Base-by-base conservation (phyloP, 53 echinoderm and acorn worm species). In the Apostichopus leukothele region DNA sequence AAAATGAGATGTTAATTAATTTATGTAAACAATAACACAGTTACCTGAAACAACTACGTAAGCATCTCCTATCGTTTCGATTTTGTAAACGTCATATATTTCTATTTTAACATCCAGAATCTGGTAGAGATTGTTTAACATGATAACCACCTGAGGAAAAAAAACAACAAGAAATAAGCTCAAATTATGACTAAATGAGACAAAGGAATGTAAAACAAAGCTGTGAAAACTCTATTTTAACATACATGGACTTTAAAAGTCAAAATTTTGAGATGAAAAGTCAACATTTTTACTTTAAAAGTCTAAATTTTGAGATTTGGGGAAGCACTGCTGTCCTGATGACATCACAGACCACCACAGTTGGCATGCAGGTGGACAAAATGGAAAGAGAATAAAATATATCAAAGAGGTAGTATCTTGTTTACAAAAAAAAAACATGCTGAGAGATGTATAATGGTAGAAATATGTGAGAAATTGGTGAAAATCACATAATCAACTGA, bases 41-140 rank as follows among this genome's bases (percentile, higher is more conserved):
- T 71, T 71, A 96, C 96, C 94, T 85, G 94, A 96, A 51, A 94
- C 94, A 0, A 94, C 92, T 79, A 96, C 92, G 73, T 96, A 96
- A 5, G 95, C 93, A 67, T 95, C 95, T 18, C 95, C 96, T 14
- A 92, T 96, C 14, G 96, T 94, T 86, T 94, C 94, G 5, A 96
- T 91, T 52, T 94, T 94, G 90, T 94, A 96, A 6, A 94, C 96
- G 67, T 94, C 91, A 22, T 95, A 93, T 5, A 81, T 83, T 53
- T 96, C 96, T 55, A 96, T 96, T 7, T 90, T 81, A 50, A 84
- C 78, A 55, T 96, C 96, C 18, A 96, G 87, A 61, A 81, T 89
- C 78, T 92, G 94, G 90, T 96, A 96, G 19, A 96, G 88, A 8
- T 92, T 90, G 86, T 96, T 96, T 79, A 96, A 73, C 94, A 96